A percentile compares a stretch with the other conserved stretches of the same genome.
Evolutionary conservation across 2,888 invertebrate genomes (phyloP).

Genomic region (Andrena camellia): DNA sequence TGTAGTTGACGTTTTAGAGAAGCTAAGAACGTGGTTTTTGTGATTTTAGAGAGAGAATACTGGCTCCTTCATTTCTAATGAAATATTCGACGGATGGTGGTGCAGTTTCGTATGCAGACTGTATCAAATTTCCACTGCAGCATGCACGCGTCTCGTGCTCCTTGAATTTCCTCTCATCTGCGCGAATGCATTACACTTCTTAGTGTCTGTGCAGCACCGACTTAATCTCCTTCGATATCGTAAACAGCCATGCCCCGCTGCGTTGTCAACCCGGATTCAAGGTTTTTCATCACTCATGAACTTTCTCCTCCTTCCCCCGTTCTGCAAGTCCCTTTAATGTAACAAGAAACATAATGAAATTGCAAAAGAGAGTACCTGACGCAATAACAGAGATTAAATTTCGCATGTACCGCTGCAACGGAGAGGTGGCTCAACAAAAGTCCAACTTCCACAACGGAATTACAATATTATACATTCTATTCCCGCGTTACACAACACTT

Average conservation of each 20-base stretch:
- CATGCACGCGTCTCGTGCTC: background rate
- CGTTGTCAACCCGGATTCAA: slow-evolving; percentile 6
- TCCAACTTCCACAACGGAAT: too few relatives aligned
- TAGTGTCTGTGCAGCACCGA: background rate
- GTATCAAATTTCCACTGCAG: slow-evolving; percentile 20
- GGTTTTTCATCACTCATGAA: slow-evolving; percentile 36
- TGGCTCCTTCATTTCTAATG: background rate
- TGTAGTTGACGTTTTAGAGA: too few relatives aligned
- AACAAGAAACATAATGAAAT: slow-evolving; percentile 31
- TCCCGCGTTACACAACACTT: too few relatives aligned
- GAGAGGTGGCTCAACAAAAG: too few relatives aligned
- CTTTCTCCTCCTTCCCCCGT: slow-evolving; percentile 14
- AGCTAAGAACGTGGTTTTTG: too few relatives aligned
- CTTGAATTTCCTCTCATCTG: slow-evolving; percentile 21
- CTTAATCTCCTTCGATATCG: slow-evolving; percentile 45
- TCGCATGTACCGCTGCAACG: too few relatives aligned
- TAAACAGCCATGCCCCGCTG: slow-evolving; percentile 29
- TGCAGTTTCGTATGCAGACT: background rate
- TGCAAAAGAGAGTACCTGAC: background rate
- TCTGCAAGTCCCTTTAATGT: background rate
- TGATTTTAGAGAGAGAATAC: too few relatives aligned
- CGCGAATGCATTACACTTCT: slow-evolving; percentile 5
- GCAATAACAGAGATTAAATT: slow-evolving; percentile 45
- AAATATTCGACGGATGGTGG: background rate
- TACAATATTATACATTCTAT: background rate